These are phyloP conservation scores for Sapajus apella DNA, from an alignment of 2,113 vertebrate genomes.

Conservation along the genomic window DNA sequence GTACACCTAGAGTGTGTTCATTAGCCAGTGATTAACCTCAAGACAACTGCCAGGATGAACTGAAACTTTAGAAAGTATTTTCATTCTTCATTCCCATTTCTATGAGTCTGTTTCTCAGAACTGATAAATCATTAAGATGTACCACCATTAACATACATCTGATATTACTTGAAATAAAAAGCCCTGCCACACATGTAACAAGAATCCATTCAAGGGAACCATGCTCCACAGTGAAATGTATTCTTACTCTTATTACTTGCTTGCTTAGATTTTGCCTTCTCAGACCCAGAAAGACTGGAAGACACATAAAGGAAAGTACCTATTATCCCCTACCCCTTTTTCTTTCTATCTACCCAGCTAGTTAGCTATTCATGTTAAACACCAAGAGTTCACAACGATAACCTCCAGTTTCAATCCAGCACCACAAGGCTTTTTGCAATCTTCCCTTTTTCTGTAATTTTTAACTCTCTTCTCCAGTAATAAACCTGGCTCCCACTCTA, in stretches of 20 bases:
- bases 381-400: neutral
- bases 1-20: neutral
- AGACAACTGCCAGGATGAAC: neutral
- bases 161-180: neutral
- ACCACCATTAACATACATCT: neutral
- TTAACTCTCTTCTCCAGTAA: neutral
- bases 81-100: neutral
- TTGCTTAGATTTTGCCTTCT: neutral
- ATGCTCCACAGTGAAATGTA: fast-evolving
- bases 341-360: neutral
- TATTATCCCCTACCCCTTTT: neutral
- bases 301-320: neutral
- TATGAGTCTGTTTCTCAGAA: neutral
- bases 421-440: neutral
- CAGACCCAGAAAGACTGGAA: neutral
- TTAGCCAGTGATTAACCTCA: neutral
- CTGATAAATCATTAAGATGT: neutral
- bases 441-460: neutral
- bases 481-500: neutral
- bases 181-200: no score
- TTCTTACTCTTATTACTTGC: neutral
- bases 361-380: neutral
- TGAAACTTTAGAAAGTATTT: neutral
- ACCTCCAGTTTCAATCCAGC: neutral
- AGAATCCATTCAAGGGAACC: neutral